Percentiles rank a stretch among this genome's conserved stretches.
These are phyloP conservation scores for Epistrophe eligans DNA, from an alignment of 2,888 invertebrate genomes.

Conservation along the genomic window DNA sequence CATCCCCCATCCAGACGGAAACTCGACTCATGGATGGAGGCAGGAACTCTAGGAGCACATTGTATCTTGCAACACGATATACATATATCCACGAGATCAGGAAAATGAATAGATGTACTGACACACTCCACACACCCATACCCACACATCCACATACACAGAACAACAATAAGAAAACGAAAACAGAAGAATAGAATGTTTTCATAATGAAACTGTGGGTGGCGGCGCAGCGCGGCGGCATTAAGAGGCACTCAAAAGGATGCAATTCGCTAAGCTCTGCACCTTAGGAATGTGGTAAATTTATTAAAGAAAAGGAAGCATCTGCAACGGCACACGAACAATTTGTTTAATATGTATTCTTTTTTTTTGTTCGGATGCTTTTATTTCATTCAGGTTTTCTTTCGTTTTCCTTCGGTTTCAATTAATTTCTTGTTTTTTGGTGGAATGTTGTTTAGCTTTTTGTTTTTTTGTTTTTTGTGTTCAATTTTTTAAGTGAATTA, in stretches of 20 bases:
- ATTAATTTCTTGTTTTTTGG: constrained; percentile 58
- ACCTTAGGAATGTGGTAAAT: constrained; percentile 52
- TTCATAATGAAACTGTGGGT: constrained; percentile 73
- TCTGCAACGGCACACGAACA: constrained; percentile 16
- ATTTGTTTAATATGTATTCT: constrained; percentile 4
- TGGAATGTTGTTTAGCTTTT: background rate
- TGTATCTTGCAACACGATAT: constrained; percentile 50
- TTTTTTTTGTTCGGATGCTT: background rate
- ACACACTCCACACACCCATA: background rate
- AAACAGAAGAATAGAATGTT: constrained; percentile 49
- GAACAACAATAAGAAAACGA: background rate
- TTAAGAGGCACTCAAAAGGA: background rate
- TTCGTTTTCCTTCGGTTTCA: constrained; percentile 57
- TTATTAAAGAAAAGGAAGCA: constrained; percentile 35
- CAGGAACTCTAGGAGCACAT: constrained; percentile 7
- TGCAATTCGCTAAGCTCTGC: constrained; percentile 9
- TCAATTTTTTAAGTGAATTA: constrained; percentile 13
- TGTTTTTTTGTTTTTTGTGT: background rate
- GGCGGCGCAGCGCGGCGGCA: constrained; percentile 2
- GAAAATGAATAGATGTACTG: constrained; percentile 54
- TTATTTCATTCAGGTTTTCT: constrained; percentile 15
- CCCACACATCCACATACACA: too few relatives aligned
- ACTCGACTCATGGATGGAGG: background rate
- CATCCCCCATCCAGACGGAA: constrained; percentile 5
- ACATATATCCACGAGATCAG: constrained; percentile 20